Evolutionary conservation across 53 echinoderm and acorn worm species (phyloP), one percentile per base, ranked within the genome.

Genomic region (Mesocentrotus franciscanus): DNA sequence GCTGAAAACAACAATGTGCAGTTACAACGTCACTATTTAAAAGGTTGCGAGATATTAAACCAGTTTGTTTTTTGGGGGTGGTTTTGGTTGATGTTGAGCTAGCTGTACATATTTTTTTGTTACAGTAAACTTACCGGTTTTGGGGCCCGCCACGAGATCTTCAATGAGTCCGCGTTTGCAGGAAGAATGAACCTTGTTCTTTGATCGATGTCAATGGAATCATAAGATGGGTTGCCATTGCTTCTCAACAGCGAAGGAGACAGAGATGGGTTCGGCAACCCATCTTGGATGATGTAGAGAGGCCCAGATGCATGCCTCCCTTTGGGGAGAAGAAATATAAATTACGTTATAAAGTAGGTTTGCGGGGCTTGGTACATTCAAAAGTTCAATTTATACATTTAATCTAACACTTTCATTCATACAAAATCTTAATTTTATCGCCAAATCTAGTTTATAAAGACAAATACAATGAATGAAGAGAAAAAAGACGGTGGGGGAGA

Each of bases 81-180:
- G 4, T 15, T 62, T 62, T 11, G 62, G 18, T 62, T 0, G 18
- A 62, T 17, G 62, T 62, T 17, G 4, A 2, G 30, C 1, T 27
- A 9, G 30, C 11, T 74, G 30, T 30, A 74, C 32, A 74, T 79
- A 18, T 6, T 4, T 79, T 39, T 42, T 18, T 20, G 72, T 2
- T 72, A n/a, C 27, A 10, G 26, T n/a, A 71, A 22, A 27, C 58
- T 94, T 94, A 94, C 94, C 62, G 94, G 81, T 36, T 94, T 94
- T 22, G 94, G 94, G 13, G 94, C 94, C 35, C 94, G 94, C 94
- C 94, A 94, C 11, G 59, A 60, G 34, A 94, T 94, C 84, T 94
- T 94, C 61, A 94, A 34, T 8, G 61, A 94, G 84, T 94, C 61
- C 18, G 72, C 22, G 62, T 94, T 60, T 33, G 83, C 58, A 17